Evolutionary conservation across 2,113 vertebrate genomes (phyloP), one percentile per base, ranked within the genome.

Genomic region (Myanophis thanlyinensis): DNA sequence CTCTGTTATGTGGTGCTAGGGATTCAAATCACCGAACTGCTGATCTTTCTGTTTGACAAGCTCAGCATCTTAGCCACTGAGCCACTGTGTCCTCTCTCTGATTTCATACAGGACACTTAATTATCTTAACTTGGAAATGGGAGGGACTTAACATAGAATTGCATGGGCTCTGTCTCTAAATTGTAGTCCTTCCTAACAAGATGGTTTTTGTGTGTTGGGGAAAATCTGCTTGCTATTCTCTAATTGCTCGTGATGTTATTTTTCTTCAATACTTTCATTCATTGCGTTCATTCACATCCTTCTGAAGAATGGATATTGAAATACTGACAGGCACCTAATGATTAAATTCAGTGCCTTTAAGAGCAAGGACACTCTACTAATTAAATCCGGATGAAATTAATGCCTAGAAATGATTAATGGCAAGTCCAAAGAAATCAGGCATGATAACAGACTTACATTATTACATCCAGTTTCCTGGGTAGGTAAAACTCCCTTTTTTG

Each of bases 251-350:
- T 53, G n/a, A 35, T 9, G 47, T 84, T 51, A 35, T 88, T n/a
- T 46, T n/a, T 23, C 62, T 88, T 25, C 40, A 27, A 93, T 30
- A 49, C 52, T 73, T 90, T 84, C 52, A 85, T 84, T 80, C 87
- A 89, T 52, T 84, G n/a, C 67, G 85, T 91, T 89, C 85, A 91
- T 93, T 91, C 35, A 89, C 49, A 85, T 91, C 91, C 15, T 91
- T 91, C 52, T 91, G 88, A 67, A 73, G 88, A 91, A 91, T 89
- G 30, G 92, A 80, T 87, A 85, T 22, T 85, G 90, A 91, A 90
- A 90, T 90, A 59, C 13, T 91, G 67, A 91, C 73, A 88, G 67
- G 53, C 47, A 87, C 52, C 40, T 91, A 59, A 87, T 91, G 86
- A 89, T 27, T 49, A 48, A 89, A 67, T 87, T 87, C 54, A 87